Evolutionary conservation across 92 coral and sea anemone genomes (phyloP).

Genomic region (Pocillopora meandrina): DNA sequence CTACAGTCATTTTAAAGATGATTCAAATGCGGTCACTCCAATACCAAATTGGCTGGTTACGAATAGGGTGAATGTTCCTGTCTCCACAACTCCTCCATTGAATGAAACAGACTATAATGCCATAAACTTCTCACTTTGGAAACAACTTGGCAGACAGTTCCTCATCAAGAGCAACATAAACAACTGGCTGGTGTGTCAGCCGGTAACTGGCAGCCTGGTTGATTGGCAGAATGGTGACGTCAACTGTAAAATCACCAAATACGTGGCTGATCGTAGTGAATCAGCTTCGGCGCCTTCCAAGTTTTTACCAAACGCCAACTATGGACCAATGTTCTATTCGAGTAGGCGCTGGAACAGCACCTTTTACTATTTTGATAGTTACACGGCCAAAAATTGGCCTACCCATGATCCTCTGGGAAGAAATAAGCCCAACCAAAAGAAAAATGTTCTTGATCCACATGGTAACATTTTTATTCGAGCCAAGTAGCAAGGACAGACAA

Average conservation of each 20-base stretch:
- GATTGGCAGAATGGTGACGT: slow-evolving; percentile 48
- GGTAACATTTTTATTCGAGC: slow-evolving; percentile 53
- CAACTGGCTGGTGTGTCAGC: slow-evolving; percentile 67
- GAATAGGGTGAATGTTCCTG: not conserved
- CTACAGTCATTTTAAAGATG: not conserved
- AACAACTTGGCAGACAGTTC: slow-evolving; percentile 50
- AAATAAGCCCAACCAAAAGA: not conserved
- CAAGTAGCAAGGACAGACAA: no score
- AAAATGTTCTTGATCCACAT: slow-evolving; percentile 55
- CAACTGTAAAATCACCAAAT: slow-evolving; percentile 33
- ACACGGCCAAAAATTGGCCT: slow-evolving; percentile 49
- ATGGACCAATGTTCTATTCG: slow-evolving; percentile 11
- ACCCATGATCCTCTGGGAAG: slow-evolving; percentile 67
- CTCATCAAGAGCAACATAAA: slow-evolving; percentile 71
- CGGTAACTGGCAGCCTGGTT: slow-evolving; percentile 56
- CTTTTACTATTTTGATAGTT: slow-evolving; percentile 52
- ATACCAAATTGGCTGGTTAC: no score
- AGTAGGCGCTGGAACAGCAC: not conserved
- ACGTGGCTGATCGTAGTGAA: slow-evolving; percentile 32
- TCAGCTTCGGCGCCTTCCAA: not conserved
- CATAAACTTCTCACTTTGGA: slow-evolving; percentile 50
- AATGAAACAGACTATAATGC: slow-evolving; percentile 40
- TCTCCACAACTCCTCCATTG: slow-evolving; percentile 42
- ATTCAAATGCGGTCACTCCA: slow-evolving; percentile 22
- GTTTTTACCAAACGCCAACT: not conserved